These are phyloP conservation scores for Drosophila nigricruria DNA, from an alignment of 2,888 invertebrate species.

Conservation along the genomic window DNA sequence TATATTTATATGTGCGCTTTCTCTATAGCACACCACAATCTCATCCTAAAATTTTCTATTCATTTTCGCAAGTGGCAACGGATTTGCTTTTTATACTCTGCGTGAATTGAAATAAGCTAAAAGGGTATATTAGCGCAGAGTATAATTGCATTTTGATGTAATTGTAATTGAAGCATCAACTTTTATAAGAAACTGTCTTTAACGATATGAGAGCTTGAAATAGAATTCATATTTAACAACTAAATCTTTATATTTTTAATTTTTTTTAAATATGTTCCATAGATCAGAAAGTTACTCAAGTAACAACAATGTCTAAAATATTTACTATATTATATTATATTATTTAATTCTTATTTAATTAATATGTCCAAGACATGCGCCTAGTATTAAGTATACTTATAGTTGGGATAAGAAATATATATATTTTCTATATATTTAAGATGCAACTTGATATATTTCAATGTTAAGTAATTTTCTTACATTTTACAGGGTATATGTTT, in stretches of 20 bases:
- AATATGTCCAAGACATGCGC: background rate
- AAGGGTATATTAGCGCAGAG: background rate
- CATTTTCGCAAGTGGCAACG: constrained; percentile 75
- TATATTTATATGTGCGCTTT: constrained; percentile 52
- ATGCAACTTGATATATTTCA: background rate
- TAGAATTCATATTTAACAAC: no score
- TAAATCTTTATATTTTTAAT: no score
- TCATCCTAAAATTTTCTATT: constrained; percentile 63
- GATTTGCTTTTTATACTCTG: constrained; percentile 53
- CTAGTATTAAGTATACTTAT: background rate
- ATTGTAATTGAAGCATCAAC: background rate
- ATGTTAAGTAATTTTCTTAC: background rate
- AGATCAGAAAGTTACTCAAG: no score
- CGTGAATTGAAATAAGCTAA: background rate
- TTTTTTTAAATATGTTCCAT: no score
- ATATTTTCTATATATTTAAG: background rate
- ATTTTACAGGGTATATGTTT: constrained; percentile 11
- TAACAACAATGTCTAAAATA: background rate
- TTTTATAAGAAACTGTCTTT: no score
- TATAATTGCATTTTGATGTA: no score
- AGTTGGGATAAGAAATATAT: background rate
- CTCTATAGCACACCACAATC: constrained; percentile 31
- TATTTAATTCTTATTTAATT: no score
- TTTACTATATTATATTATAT: no score
- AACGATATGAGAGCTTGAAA: no score